Evolutionary conservation across 2,888 invertebrate species (phyloP).

Genomic region (Orthonychiurus folsomi): DNA sequence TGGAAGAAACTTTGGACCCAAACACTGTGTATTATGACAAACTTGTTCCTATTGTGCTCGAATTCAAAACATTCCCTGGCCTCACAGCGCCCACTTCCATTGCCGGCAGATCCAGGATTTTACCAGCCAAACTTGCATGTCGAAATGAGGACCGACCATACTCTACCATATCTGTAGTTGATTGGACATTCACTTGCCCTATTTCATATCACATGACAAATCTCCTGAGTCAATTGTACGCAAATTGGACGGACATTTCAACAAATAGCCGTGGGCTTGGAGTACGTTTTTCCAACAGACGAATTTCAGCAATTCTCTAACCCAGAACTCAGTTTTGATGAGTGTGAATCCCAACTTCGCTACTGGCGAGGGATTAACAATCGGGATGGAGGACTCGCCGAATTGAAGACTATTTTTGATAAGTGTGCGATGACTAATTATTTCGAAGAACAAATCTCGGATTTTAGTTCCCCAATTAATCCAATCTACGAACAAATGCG

Average conservation of each 20-base stretch:
- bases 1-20: constrained; percentile 18
- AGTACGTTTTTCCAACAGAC: neutral
- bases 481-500: constrained; percentile 27
- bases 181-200: constrained; percentile 31
- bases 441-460: constrained; percentile 25
- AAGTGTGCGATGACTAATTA: constrained; percentile 24
- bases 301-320: neutral
- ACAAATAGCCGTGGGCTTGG: neutral
- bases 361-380: constrained; percentile 24
- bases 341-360: constrained; percentile 2
- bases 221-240: constrained; percentile 20
- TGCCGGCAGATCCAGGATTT: neutral
- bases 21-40: constrained; percentile 21
- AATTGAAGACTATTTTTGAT: constrained; percentile 24
- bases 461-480: constrained; percentile 16
- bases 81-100: neutral
- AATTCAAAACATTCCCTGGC: constrained; percentile 20
- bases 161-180: constrained; percentile 15
- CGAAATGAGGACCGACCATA: neutral
- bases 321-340: neutral
- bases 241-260: constrained; percentile 23
- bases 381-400: constrained; percentile 21
- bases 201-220: constrained; percentile 27
- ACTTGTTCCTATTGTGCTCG: constrained; percentile 26
- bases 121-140: constrained; percentile 7